Evolutionary conservation across 2,888 invertebrate genomes (phyloP), one percentile per base, ranked within the genome.

Genomic region (Mimachlamys varia): DNA sequence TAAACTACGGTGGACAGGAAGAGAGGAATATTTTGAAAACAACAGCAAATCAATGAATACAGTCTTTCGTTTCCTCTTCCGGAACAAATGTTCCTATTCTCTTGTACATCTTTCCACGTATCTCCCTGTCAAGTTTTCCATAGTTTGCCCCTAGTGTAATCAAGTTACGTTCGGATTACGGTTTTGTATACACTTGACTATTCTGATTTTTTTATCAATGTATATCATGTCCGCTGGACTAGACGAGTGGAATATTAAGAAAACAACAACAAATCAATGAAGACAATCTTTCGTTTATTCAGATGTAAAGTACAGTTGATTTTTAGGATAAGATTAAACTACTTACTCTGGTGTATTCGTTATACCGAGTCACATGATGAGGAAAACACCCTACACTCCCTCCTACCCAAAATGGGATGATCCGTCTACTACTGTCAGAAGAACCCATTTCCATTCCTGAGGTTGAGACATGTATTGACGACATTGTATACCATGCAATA

Each of bases 271-370:
- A 76, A 76, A 33, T 10, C 33, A 76, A 76, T 76, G 76, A 76
- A 76, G 76, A 76, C 76, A 76, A 76, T 76, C 76, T 76, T 76
- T 76, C 76, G 76, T 76, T 76, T 76, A 76, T 76, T 76, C 76
- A 76, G 76, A 76, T 76, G 76, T 76, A 76, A 76, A 76, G 76
- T 76, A 76, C 76, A 76, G 76, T 76, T 33, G 33, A 76, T 76
- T 76, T 53, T 76, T 76, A 76, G 76, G 76, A 33, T 76, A 76
- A 76, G 76, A 76, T 76, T 76, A 76, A 76, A 76, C 76, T 76
- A 76, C 76, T 19, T 58, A 58, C 19, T 58, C 58, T 76, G 76
- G 33, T 76, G 76, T 76, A 33, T 0, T 76, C 76, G 62, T 76
- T 76, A 76, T 76, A 76, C 76, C 76, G 76, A 76, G 76, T 76